Percentiles rank a stretch among this genome's conserved stretches.
These are phyloP conservation scores for Homarus gammarus DNA, from an alignment of 2,888 invertebrate species.

Conservation along the genomic window DNA sequence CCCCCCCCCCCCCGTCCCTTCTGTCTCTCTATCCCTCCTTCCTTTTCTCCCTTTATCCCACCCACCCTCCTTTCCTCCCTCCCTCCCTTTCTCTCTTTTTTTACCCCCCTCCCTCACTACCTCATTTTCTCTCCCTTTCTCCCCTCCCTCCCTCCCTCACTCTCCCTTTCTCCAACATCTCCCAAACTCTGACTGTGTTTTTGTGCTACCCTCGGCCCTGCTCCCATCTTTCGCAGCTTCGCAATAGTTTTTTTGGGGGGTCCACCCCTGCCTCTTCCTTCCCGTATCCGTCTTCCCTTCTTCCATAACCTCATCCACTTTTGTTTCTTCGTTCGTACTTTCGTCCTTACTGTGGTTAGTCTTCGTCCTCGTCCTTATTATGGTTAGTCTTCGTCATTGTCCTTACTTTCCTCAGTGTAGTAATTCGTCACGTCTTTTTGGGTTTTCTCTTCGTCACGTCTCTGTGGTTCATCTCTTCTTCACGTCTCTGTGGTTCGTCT, in stretches of 20 bases:
- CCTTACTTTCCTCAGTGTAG: background rate
- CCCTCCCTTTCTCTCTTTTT: too few relatives aligned
- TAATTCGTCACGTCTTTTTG: too few relatives aligned
- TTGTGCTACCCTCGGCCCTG: conserved; percentile 12
- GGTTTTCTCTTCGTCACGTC: too few relatives aligned
- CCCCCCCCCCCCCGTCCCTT: background rate
- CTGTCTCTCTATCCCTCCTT: conserved; percentile 1
- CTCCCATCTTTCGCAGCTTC: conserved; percentile 29
- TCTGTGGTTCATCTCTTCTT: too few relatives aligned
- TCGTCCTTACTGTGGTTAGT: background rate
- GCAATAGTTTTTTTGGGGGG: background rate
- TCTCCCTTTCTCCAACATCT: conserved; percentile 3
- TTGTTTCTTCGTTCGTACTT: background rate
- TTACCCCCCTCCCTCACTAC: background rate
- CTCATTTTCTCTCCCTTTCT: background rate
- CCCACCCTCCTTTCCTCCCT: background rate
- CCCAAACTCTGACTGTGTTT: conserved; percentile 15
- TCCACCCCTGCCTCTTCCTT: background rate
- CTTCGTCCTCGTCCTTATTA: too few relatives aligned
- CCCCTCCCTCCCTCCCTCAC: background rate
- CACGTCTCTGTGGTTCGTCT: too few relatives aligned
- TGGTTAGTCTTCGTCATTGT: too few relatives aligned
- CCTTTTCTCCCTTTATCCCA: too few relatives aligned
- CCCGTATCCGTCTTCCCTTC: background rate
- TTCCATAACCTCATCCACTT: background rate